phyloP scores from a whole-genome alignment of 2,113 vertebrate species.

The Nesogale talazaci region DNA sequence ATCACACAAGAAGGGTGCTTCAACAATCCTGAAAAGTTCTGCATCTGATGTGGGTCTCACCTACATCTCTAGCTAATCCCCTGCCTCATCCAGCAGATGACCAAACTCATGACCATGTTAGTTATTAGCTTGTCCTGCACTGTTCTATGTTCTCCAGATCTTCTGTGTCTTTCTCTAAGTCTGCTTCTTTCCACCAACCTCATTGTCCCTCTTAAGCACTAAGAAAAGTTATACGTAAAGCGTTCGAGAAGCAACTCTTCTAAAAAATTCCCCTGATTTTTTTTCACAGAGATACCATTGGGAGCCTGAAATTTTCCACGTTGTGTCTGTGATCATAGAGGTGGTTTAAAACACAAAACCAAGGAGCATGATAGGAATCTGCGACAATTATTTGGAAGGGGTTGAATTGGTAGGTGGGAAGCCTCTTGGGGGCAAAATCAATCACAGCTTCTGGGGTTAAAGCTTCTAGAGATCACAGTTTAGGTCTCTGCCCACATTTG shows the following conservation, averaged over 20 bases:
- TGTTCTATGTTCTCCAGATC: background rate
- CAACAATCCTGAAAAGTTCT: conserved; percentile 32
- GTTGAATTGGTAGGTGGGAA: conserved; percentile 40
- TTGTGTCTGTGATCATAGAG: conserved; percentile 20
- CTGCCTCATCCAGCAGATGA: background rate
- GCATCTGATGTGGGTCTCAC: background rate
- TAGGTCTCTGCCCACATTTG: conserved; percentile 76
- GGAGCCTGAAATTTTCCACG: conserved; percentile 1
- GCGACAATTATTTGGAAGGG: conserved; percentile 56
- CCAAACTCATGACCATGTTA: background rate
- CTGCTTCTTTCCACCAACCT: background rate
- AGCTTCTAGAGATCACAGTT: conserved; percentile 71
- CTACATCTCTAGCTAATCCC: background rate
- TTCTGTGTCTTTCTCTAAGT: background rate
- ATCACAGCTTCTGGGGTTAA: conserved; percentile 59
- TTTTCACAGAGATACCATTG: background rate
- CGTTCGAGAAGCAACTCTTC: conserved; percentile 39
- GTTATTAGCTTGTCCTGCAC: background rate
- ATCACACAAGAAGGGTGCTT: background rate
- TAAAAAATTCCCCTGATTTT: background rate
- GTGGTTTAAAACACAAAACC: background rate
- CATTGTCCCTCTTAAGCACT: background rate
- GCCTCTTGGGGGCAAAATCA: conserved; percentile 52
- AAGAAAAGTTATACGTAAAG: conserved; percentile 10
- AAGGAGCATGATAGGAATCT: background rate